A percentile compares a stretch with the other conserved stretches of the same genome.
phyloP scores from a whole-genome alignment of 2,113 vertebrate species.

The Corynorhinus townsendii region DNA sequence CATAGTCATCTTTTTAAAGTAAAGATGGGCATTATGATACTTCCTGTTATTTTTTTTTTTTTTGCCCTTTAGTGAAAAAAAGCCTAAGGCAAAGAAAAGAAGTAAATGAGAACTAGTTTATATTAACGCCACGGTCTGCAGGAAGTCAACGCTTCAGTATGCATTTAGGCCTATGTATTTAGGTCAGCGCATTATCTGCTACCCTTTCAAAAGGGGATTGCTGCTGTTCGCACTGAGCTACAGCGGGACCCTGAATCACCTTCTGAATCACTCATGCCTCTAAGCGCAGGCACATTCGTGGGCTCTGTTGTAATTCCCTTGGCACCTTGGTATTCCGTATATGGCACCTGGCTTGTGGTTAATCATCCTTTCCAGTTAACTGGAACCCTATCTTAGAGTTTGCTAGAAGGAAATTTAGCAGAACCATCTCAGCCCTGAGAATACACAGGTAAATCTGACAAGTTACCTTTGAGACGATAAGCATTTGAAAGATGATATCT shows the following conservation, averaged over 20 bases:
- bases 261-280: not conserved
- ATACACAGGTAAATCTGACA: not conserved
- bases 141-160: not conserved
- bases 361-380: not conserved
- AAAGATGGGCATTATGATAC: not conserved
- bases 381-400: not conserved
- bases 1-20: not conserved
- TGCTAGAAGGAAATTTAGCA: not conserved
- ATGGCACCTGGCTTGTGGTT: not conserved
- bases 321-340: not conserved
- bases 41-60: not conserved
- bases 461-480: not conserved
- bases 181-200: not conserved
- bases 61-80: not conserved
- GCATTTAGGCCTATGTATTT: not conserved
- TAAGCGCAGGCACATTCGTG: not conserved
- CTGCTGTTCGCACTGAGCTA: not conserved
- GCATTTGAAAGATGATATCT: not conserved
- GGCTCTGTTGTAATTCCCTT: not conserved
- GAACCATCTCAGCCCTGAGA: not conserved
- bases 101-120: not conserved
- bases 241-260: not conserved
- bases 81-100: not conserved
- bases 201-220: not conserved
- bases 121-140: not conserved